A percentile compares a stretch with the other conserved stretches of the same genome.
phyloP scores from a whole-genome alignment of 1,140 invertebrate species.

The Dreissena polymorpha region DNA sequence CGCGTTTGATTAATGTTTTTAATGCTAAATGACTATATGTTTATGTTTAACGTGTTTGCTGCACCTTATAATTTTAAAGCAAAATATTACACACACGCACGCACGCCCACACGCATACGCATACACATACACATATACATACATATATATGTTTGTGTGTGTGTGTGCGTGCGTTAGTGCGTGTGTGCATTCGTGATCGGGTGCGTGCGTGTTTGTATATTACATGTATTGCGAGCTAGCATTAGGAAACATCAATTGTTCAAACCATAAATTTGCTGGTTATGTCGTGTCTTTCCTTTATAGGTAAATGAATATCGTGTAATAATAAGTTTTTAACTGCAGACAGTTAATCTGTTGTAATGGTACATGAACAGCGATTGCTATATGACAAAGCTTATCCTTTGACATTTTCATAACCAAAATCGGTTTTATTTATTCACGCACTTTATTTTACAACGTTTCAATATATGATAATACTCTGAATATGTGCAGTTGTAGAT shows the following conservation, averaged over 20 bases:
- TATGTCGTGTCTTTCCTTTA: too few relatives aligned
- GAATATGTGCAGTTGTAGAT: slow-evolving; percentile 3
- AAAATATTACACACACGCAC: neutral
- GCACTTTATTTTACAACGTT: neutral
- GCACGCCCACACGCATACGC: too few relatives aligned
- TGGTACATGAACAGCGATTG: neutral
- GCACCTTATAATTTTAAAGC: neutral
- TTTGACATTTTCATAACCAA: neutral
- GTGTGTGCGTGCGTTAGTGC: too few relatives aligned
- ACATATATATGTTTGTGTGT: too few relatives aligned
- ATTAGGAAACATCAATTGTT: neutral
- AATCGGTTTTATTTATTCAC: neutral
- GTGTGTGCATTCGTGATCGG: too few relatives aligned
- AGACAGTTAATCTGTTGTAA: neutral
- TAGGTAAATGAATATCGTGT: neutral
- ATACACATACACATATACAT: too few relatives aligned
- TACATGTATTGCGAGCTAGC: neutral
- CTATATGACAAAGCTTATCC: neutral
- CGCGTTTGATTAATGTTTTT: neutral
- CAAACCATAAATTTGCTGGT: too few relatives aligned
- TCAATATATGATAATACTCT: neutral
- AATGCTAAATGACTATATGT: neutral
- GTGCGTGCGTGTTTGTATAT: too few relatives aligned
- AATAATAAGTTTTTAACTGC: neutral
- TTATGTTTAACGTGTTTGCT: neutral